Conservation (phyloP, 2,888 invertebrate species). For the Acronicta leporina region DNA sequence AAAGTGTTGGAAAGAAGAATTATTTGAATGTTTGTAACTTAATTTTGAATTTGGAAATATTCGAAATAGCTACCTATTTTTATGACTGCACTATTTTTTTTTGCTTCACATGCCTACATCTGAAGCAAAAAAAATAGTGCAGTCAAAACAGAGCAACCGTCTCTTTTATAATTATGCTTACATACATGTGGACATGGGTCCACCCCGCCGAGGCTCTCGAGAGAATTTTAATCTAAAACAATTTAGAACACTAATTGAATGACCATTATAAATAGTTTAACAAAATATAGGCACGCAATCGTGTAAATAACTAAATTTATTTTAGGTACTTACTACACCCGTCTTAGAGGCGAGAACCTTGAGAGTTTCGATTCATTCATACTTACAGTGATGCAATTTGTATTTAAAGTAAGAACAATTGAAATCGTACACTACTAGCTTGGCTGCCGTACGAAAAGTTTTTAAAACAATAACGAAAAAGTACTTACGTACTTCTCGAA, state of each 20-base stretch:
- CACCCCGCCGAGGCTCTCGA: neutral
- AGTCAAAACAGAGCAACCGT: too few relatives aligned
- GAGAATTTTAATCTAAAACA: conserved; percentile 19
- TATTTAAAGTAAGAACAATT: conserved; percentile 27
- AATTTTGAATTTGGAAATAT: too few relatives aligned
- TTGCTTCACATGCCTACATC: too few relatives aligned
- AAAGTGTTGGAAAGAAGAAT: too few relatives aligned
- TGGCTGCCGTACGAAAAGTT: conserved; percentile 8
- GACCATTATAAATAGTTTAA: neutral
- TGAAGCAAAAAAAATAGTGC: too few relatives aligned
- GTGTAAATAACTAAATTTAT: conserved; percentile 14
- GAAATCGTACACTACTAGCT: conserved; percentile 23
- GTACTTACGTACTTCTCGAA: too few relatives aligned
- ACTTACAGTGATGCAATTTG: conserved; percentile 26
- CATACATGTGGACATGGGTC: conserved; percentile 15
- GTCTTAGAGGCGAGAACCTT: conserved; percentile 18
- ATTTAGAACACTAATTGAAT: conserved; percentile 1
- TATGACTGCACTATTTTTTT: too few relatives aligned
- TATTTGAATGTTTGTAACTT: too few relatives aligned
- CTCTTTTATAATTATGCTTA: too few relatives aligned
- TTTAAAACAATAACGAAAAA: neutral
- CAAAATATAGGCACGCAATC: conserved; percentile 2
- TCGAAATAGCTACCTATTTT: too few relatives aligned
- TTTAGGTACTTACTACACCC: conserved; percentile 7
- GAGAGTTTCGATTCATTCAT: conserved; percentile 27